Evolutionary conservation across 2,113 vertebrate genomes (phyloP).

Genomic region (Amphilophus citrinellus): DNA sequence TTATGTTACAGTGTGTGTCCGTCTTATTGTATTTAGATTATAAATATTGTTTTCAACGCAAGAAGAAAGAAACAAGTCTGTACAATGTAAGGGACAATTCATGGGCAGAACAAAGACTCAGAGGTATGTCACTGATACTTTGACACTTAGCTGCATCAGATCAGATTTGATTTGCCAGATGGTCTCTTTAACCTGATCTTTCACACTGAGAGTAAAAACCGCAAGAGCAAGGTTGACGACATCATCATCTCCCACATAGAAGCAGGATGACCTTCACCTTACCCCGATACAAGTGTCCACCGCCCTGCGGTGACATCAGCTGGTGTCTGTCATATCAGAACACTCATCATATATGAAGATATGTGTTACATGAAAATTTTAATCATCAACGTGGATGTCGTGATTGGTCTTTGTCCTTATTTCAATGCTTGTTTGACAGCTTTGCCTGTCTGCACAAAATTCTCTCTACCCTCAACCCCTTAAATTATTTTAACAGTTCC

Average conservation of each 20-base stretch:
- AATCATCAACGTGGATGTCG: neutral
- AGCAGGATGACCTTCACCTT: neutral
- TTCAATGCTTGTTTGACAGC: neutral
- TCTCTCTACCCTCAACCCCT: neutral
- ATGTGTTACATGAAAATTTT: neutral
- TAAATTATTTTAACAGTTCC: neutral
- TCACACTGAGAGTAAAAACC: neutral
- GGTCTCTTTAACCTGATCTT: neutral
- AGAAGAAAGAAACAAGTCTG: neutral
- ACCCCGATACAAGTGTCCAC: neutral
- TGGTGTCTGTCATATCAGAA: neutral
- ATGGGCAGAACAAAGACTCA: neutral
- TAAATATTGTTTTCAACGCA: constrained; percentile 4
- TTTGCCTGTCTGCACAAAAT: neutral
- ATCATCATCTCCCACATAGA: neutral
- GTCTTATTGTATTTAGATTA: neutral
- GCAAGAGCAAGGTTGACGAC: neutral
- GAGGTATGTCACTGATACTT: neutral
- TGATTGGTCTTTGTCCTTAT: neutral
- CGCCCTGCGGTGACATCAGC: neutral
- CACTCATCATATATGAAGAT: neutral
- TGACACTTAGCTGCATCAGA: neutral
- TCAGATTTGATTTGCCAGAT: neutral
- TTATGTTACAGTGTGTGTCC: neutral
- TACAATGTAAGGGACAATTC: neutral